These are phyloP conservation scores for Rynchops niger DNA, from an alignment of 2,113 vertebrate species.

Conservation along the genomic window DNA sequence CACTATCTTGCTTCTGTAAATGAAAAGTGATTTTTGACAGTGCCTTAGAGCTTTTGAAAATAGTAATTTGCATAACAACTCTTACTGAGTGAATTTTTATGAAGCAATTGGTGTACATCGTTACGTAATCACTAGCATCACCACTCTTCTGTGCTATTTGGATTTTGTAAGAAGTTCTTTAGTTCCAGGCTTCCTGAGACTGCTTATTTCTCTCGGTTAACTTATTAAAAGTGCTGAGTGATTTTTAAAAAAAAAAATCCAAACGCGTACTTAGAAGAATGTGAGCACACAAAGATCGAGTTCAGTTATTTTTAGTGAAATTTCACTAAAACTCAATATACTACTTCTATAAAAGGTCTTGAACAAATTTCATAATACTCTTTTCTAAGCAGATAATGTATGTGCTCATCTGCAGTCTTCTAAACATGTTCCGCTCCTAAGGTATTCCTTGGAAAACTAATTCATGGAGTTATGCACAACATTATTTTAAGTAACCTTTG, in stretches of 20 bases:
- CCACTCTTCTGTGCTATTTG: neutral
- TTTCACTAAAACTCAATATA: neutral
- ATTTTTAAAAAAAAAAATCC: neutral
- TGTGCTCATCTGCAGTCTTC: neutral
- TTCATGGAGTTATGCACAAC: neutral
- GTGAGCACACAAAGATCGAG: neutral
- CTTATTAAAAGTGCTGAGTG: neutral
- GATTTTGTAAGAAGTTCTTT: neutral
- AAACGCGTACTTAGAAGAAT: neutral
- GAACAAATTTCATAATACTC: neutral
- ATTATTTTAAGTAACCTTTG: neutral
- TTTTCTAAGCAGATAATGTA: neutral
- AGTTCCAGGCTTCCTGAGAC: neutral
- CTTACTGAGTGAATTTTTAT: neutral
- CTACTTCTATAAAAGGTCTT: neutral
- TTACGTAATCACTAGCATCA: neutral
- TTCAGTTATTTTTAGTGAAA: neutral
- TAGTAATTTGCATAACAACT: neutral
- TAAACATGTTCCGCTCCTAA: neutral
- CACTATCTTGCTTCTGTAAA: neutral
- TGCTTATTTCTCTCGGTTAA: neutral
- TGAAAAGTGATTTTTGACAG: neutral
- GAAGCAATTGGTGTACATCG: neutral
- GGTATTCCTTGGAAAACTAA: neutral
- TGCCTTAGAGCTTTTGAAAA: neutral